phyloP scores from a whole-genome alignment of 2,888 invertebrate species.

The Leptopilina syphax region DNA sequence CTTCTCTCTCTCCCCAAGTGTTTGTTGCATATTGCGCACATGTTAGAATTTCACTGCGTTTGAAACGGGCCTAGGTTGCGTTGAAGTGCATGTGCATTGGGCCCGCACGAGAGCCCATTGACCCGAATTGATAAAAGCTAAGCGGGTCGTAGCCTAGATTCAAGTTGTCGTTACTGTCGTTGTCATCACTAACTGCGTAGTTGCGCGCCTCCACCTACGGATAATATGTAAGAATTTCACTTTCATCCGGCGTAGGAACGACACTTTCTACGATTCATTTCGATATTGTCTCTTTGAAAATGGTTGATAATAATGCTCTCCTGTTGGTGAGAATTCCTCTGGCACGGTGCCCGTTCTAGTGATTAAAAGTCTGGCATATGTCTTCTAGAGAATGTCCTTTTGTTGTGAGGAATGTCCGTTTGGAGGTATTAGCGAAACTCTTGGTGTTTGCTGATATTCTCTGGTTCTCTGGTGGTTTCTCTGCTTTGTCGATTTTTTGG shows the following conservation, averaged over 20 bases:
- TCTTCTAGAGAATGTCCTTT: background rate
- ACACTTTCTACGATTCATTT: conserved; percentile 63
- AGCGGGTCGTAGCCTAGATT: conserved; percentile 57
- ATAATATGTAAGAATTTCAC: conserved; percentile 56
- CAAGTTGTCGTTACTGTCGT: conserved; percentile 37
- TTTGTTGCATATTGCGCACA: background rate
- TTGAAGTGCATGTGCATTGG: conserved; percentile 27
- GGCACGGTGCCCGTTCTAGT: too few relatives aligned
- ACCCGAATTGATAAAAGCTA: conserved; percentile 56
- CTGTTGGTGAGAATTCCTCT: too few relatives aligned
- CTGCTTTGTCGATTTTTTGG: too few relatives aligned
- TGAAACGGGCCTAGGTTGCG: conserved; percentile 47
- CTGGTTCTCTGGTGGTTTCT: too few relatives aligned
- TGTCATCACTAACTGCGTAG: conserved; percentile 43
- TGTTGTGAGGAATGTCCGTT: too few relatives aligned
- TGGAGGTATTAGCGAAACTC: too few relatives aligned
- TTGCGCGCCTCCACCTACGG: conserved; percentile 47
- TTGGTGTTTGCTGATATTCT: too few relatives aligned
- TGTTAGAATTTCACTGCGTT: background rate
- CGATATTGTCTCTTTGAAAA: background rate
- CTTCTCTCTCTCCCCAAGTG: background rate
- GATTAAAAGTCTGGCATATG: too few relatives aligned
- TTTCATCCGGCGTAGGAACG: conserved; percentile 62
- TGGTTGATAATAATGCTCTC: too few relatives aligned
- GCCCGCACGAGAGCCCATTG: conserved; percentile 59